Conservation (phyloP, 2,113 vertebrate genomes). For the Scytalopus superciliaris region DNA sequence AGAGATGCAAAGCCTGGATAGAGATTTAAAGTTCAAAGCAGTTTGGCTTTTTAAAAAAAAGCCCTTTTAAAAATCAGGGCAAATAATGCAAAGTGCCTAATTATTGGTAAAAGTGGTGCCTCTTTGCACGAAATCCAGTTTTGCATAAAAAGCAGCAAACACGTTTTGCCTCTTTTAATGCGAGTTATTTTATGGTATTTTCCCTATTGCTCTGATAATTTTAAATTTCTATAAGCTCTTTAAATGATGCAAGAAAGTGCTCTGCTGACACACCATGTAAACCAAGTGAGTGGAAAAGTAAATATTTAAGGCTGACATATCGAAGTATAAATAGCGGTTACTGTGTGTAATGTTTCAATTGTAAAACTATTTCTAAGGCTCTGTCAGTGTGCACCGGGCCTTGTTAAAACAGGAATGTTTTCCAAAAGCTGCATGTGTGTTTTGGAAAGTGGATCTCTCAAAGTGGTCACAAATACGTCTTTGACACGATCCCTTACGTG, state of each 20-base stretch:
- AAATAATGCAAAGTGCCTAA: not conserved
- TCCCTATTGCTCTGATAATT: not conserved
- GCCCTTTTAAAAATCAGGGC: not conserved
- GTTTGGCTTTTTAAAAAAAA: not conserved
- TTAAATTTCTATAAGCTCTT: conserved; percentile 16
- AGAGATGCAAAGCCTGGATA: not conserved
- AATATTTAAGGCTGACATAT: conserved; percentile 55
- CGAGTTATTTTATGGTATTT: not conserved
- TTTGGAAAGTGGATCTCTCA: not conserved
- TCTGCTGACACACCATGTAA: conserved; percentile 28
- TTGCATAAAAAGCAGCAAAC: not conserved
- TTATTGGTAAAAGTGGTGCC: not conserved
- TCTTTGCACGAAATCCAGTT: not conserved
- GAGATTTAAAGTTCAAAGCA: conserved; percentile 18
- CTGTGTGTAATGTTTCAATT: conserved; percentile 31
- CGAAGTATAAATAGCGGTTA: conserved; percentile 42
- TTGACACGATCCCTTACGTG: not conserved
- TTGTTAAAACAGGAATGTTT: not conserved
- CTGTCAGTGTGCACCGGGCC: not conserved
- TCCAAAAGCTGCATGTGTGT: not conserved
- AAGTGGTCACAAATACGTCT: accelerated
- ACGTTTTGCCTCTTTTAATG: not conserved
- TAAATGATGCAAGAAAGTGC: not conserved
- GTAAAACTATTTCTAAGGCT: not conserved
- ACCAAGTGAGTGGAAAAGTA: conserved; percentile 37